phyloP scores from a whole-genome alignment of 2,113 vertebrate genomes.

The Gopherus evgoodei region DNA sequence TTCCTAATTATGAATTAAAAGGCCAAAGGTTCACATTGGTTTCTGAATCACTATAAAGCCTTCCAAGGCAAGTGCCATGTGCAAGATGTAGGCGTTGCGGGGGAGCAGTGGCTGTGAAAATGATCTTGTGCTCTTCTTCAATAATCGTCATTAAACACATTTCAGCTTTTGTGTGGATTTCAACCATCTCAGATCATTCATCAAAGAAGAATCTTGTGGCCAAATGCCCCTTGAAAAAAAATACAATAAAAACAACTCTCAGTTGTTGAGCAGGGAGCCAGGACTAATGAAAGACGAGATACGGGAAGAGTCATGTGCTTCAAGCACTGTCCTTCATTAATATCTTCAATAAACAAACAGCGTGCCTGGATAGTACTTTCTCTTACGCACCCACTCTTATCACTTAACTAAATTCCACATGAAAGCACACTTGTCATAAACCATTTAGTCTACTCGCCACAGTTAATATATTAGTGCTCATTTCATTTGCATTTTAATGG shows the following conservation, averaged over 20 bases:
- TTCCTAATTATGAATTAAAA: background rate
- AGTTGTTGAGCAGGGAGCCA: conserved; percentile 17
- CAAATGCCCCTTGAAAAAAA: conserved; percentile 2
- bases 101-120: background rate
- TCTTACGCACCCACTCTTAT: conserved; percentile 48
- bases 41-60: background rate
- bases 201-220: conserved; percentile 62
- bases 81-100: background rate
- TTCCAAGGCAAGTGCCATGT: background rate
- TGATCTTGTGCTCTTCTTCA: conserved; percentile 28
- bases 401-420: conserved; percentile 72
- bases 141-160: conserved; percentile 5
- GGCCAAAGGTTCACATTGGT: background rate
- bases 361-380: conserved; percentile 22
- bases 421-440: conserved; percentile 74
- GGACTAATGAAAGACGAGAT: conserved; percentile 50
- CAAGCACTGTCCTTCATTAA: conserved; percentile 59
- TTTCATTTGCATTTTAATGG: conserved; percentile 82
- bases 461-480: conserved; percentile 76
- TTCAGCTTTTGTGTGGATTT: background rate
- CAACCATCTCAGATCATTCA: conserved; percentile 37
- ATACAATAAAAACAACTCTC: conserved; percentile 1
- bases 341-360: conserved; percentile 72
- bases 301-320: conserved; percentile 37
- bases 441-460: conserved; percentile 62